Percentiles rank a stretch among this genome's conserved stretches.
phyloP scores from a whole-genome alignment of 2,797 vertebrate genomes.

The Hephaestus fuliginosus region DNA sequence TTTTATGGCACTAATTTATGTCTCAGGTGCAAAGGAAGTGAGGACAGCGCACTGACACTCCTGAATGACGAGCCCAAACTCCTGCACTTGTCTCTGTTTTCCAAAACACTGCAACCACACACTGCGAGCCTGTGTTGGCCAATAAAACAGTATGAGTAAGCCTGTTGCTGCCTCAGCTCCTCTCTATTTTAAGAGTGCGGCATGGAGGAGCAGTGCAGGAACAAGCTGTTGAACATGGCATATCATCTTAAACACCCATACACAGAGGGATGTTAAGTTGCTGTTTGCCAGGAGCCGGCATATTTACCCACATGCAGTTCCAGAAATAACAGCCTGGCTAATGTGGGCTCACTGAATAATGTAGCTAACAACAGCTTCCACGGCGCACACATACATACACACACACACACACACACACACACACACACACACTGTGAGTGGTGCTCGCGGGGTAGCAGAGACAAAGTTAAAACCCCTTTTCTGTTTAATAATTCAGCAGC shows the following conservation, averaged over 20 bases:
- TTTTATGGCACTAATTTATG: constrained; percentile 4
- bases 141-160: constrained; percentile 57
- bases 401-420: background rate
- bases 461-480: constrained; percentile 46
- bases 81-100: background rate
- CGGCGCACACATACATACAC: constrained; percentile 22
- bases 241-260: constrained; percentile 69
- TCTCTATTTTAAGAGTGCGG: constrained; percentile 60
- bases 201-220: constrained; percentile 56
- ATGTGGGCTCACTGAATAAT: constrained; percentile 74
- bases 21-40: background rate
- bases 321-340: constrained; percentile 76
- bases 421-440: constrained; percentile 26
- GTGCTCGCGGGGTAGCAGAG: constrained; percentile 36
- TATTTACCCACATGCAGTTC: constrained; percentile 74
- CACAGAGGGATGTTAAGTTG: constrained; percentile 62
- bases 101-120: constrained; percentile 31
- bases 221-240: constrained; percentile 70
- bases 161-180: constrained; percentile 62
- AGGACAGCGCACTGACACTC: background rate
- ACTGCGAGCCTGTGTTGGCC: constrained; percentile 18
- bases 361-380: constrained; percentile 43
- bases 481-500: constrained; percentile 65
- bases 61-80: background rate
- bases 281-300: constrained; percentile 70